A percentile compares a stretch with the other conserved stretches of the same genome.
Conservation (phyloP, 1,140 invertebrate species). For the Liolophura sinensis region DNA sequence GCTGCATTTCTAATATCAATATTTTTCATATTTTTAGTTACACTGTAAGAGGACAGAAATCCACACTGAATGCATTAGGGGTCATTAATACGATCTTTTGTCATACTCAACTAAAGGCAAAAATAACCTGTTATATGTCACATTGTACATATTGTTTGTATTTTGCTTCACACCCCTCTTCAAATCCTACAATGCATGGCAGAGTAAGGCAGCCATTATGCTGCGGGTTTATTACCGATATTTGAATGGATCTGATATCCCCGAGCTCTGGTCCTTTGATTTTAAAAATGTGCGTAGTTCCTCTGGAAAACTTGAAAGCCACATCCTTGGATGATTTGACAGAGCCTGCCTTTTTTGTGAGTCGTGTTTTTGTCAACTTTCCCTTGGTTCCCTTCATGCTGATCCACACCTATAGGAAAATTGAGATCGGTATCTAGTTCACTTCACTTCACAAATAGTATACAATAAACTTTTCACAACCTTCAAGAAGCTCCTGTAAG, state of each 20-base stretch:
- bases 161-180: background rate
- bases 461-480: too few species aligned
- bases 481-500: too few species aligned
- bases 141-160: background rate
- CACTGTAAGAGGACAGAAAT: too few species aligned
- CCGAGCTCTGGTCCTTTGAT: conserved; percentile 53
- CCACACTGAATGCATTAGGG: too few species aligned
- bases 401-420: conserved; percentile 45
- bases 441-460: too few species aligned
- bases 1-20: too few species aligned
- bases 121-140: background rate
- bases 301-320: conserved; percentile 49
- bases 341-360: conserved; percentile 53
- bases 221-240: conserved; percentile 44
- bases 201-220: background rate
- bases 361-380: conserved; percentile 48
- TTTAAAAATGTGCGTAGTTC: conserved; percentile 55
- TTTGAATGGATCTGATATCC: conserved; percentile 47
- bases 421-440: too few species aligned
- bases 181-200: background rate
- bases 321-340: conserved; percentile 46
- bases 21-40: too few species aligned
- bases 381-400: conserved; percentile 48
- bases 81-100: too few species aligned
- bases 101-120: too few species aligned